Evolutionary conservation across 2,113 vertebrate genomes (phyloP).

Genomic region (Herpetotheres cachinnans): DNA sequence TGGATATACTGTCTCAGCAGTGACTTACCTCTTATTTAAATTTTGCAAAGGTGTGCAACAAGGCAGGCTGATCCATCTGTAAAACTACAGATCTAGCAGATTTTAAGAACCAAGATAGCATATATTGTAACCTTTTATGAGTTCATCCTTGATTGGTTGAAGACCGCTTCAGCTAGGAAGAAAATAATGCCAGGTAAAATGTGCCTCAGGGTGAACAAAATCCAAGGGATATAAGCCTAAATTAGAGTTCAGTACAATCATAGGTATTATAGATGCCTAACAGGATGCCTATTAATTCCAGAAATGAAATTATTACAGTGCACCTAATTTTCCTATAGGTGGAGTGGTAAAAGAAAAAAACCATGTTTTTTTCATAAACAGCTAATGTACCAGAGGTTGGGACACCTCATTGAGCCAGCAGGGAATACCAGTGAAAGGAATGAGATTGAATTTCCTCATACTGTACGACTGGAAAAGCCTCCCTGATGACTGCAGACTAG

Average conservation of each 20-base stretch:
- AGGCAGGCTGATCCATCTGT: not conserved
- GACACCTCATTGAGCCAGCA: not conserved
- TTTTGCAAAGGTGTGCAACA: not conserved
- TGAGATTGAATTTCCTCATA: not conserved
- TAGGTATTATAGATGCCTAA: not conserved
- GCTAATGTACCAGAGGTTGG: not conserved
- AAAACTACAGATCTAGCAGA: not conserved
- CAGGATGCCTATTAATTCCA: not conserved
- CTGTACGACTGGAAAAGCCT: not conserved
- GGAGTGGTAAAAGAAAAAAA: not conserved
- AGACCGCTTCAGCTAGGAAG: not conserved
- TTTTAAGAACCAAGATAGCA: not conserved
- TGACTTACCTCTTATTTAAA: not conserved
- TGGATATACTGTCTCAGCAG: not conserved
- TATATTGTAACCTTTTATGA: not conserved
- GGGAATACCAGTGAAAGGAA: not conserved
- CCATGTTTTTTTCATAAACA: not conserved
- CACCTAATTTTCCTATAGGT: not conserved
- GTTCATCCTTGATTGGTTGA: not conserved
- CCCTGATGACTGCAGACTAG: accelerated
- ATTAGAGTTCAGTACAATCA: not conserved
- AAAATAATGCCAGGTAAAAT: not conserved
- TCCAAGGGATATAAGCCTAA: not conserved
- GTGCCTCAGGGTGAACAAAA: not conserved
- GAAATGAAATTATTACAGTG: not conserved